phyloP scores from a whole-genome alignment of 1,140 invertebrate genomes.

The Monochamus saltuarius region DNA sequence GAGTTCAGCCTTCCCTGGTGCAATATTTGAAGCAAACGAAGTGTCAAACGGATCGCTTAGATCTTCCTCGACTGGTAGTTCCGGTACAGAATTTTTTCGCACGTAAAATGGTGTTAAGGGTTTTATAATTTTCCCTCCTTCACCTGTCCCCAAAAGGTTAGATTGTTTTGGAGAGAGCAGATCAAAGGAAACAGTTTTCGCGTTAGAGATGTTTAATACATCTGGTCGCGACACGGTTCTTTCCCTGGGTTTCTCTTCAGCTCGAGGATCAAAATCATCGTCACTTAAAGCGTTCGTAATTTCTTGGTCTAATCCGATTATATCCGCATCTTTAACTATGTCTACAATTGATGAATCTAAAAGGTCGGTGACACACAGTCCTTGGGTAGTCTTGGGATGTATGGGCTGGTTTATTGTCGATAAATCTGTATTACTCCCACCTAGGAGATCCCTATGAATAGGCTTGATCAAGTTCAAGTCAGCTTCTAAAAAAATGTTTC shows the following conservation, averaged over 20 bases:
- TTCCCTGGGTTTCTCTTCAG: slow-evolving; percentile 38
- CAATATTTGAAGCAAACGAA: slow-evolving; percentile 58
- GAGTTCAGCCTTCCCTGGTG: slow-evolving; percentile 62
- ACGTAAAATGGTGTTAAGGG: slow-evolving; percentile 79
- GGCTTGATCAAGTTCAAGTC: slow-evolving; percentile 24
- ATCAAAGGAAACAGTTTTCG: slow-evolving; percentile 71
- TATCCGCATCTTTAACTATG: slow-evolving; percentile 64
- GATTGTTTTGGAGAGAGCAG: slow-evolving; percentile 57
- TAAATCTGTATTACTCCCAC: slow-evolving; percentile 74
- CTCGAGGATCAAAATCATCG: slow-evolving; percentile 76
- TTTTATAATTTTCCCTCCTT: slow-evolving; percentile 60
- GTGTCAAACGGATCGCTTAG: slow-evolving; percentile 69
- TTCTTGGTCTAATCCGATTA: background rate
- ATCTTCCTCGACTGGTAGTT: slow-evolving; percentile 54
- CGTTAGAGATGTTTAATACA: slow-evolving; percentile 53
- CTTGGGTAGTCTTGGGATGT: slow-evolving; percentile 62
- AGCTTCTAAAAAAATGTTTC: slow-evolving; percentile 23
- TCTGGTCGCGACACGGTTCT: slow-evolving; percentile 62
- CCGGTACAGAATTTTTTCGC: slow-evolving; percentile 59
- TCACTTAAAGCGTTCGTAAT: slow-evolving; percentile 56
- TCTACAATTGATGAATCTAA: slow-evolving; percentile 81
- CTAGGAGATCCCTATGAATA: slow-evolving; percentile 63
- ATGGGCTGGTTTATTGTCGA: slow-evolving; percentile 63
- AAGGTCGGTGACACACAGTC: slow-evolving; percentile 65
- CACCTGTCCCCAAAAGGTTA: slow-evolving; percentile 49